Evolutionary conservation across 2,113 vertebrate species (phyloP).

Genomic region (Ptyas mucosa): DNA sequence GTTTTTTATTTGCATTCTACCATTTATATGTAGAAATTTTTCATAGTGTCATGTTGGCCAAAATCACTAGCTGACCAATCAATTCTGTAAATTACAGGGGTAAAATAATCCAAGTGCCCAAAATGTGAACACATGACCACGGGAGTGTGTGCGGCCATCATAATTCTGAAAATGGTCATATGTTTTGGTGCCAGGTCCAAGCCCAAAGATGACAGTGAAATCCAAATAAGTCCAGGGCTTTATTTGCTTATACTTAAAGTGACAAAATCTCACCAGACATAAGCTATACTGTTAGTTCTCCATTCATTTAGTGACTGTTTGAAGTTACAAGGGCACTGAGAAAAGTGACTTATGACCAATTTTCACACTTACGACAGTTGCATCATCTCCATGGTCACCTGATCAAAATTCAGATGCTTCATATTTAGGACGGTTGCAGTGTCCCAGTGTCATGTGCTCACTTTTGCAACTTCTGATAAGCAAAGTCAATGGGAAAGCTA

Average conservation of each 20-base stretch:
- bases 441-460: too few relatives aligned
- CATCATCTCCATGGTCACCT: background rate
- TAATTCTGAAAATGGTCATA: background rate
- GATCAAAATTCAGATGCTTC: background rate
- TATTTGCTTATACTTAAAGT: background rate
- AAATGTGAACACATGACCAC: background rate
- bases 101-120: background rate
- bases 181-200: background rate
- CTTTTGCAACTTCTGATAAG: too few relatives aligned
- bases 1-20: slow-evolving; percentile 56
- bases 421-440: too few relatives aligned
- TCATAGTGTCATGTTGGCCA: slow-evolving; percentile 42
- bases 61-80: slow-evolving; percentile 57
- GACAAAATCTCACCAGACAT: background rate
- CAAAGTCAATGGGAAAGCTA: too few relatives aligned
- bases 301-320: background rate
- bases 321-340: background rate
- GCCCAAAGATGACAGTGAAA: background rate
- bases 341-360: background rate
- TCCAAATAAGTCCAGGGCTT: background rate
- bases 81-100: slow-evolving; percentile 31
- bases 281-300: background rate
- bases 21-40: background rate
- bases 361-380: background rate
- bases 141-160: background rate